A percentile compares a stretch with the other conserved stretches of the same genome.
phyloP scores from a whole-genome alignment of 2,797 vertebrate genomes.

The Knipowitschia caucasica region DNA sequence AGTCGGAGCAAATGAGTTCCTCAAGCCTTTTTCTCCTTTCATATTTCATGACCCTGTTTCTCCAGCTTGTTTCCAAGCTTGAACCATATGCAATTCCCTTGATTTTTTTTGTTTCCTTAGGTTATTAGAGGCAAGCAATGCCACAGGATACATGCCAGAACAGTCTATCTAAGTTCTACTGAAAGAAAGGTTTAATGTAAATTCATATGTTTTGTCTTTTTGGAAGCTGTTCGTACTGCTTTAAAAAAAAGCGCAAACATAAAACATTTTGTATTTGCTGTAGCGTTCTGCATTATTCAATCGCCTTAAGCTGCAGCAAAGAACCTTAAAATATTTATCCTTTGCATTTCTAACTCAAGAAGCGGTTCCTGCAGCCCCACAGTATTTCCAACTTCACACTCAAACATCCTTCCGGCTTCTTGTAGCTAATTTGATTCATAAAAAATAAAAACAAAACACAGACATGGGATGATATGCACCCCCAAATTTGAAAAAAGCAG shows the following conservation, averaged over 20 bases:
- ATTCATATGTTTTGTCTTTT: not conserved
- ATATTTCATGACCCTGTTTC: too few relatives aligned
- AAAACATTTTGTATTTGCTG: not conserved
- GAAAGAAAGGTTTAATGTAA: too few relatives aligned
- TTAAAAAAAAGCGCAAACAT: not conserved
- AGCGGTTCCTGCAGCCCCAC: not conserved
- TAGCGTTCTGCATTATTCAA: conserved; percentile 2
- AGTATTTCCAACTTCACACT: conserved; percentile 3
- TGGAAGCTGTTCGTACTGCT: not conserved
- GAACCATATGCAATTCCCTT: too few relatives aligned
- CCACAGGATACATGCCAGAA: too few relatives aligned
- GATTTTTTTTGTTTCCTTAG: too few relatives aligned
- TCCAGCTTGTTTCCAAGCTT: too few relatives aligned
- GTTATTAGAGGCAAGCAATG: too few relatives aligned
- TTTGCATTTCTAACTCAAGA: conserved; percentile 7
- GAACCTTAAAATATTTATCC: not conserved
- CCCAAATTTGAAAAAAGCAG: conserved; percentile 10
- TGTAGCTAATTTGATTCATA: conserved; percentile 25
- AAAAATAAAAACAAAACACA: conserved; percentile 12
- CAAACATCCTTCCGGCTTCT: not conserved
- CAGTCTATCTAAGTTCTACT: too few relatives aligned
- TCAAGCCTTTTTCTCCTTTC: not conserved
- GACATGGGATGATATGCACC: conserved; percentile 22
- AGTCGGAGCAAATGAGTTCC: not conserved
- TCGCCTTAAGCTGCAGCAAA: not conserved